Base-by-base conservation (phyloP, 2,113 vertebrate genomes). In the Xiphophorus couchianus region DNA sequence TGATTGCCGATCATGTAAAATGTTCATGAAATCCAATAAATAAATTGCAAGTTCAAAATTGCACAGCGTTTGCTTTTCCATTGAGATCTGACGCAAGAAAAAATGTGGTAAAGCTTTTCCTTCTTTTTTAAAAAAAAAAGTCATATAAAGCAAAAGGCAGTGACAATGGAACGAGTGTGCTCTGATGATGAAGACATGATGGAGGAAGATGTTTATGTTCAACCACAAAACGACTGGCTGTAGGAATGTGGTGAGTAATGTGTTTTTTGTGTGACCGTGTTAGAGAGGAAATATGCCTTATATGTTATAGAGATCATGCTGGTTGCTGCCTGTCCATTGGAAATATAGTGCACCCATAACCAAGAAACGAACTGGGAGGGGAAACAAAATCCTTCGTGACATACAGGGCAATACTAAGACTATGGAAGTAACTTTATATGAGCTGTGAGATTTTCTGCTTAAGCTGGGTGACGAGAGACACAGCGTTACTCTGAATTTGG, bases 1-100 rank as follows among this genome's bases (percentile, higher is more conserved):
- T 85, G 92, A 87, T 89, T 89, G 84, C 90, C 91, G 89, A 91
- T 93, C 90, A 74, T 71, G 30, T 73, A 83, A 79, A 86, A 88
- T 81, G 76, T 87, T 92, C 5, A 30, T 67, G 74, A 89, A 92
- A 93, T 84, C 92, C 93, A 91, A 93, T 94, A 93, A 94, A 94
- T 94, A 93, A 92, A 94, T 94, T 94, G 92, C 90, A 91, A 78
- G 83, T 71, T 89, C 81, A 92, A 93, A 90, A 93, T 89, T 86
- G 83, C 62, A 84, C 86, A 87, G 78, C 28, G 80, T 86, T 91
- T 88, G 86, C 81, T 92, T 94, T 95, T 93, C 93, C 94, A 83
- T 75, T 74, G 65, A 87, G 83, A 81, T 86, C 84, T 84, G 73
- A 77, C 33, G 73, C 74, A 71, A 76, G 73, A 51, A 85, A 84